Percentiles rank a stretch among this genome's conserved stretches.
These are phyloP conservation scores for Mantis religiosa DNA, from an alignment of 2,888 invertebrate species.

Conservation along the genomic window DNA sequence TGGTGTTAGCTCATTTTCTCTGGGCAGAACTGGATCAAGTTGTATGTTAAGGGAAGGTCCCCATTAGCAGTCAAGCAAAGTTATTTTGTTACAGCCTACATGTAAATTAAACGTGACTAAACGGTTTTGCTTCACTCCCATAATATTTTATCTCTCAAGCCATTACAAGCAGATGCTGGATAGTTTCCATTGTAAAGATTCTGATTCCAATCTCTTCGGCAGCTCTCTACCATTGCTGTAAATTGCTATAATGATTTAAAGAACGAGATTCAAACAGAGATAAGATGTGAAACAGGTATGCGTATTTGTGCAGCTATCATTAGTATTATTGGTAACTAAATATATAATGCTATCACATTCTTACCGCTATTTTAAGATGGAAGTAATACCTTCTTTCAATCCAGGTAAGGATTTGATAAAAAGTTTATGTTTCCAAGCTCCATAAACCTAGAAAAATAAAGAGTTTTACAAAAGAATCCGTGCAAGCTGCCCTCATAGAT, in stretches of 20 bases:
- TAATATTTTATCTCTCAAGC: background rate
- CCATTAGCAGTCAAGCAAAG: background rate
- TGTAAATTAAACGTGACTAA: background rate
- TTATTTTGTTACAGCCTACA: background rate
- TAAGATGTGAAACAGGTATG: background rate
- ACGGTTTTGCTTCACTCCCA: background rate
- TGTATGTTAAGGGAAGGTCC: background rate
- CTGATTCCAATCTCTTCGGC: background rate
- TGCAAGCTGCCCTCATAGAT: no score
- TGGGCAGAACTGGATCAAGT: background rate
- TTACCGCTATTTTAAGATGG: no score
- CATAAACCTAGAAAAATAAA: no score
- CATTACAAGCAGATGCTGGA: background rate
- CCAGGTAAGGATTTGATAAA: no score
- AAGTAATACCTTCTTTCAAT: no score
- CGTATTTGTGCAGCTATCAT: no score
- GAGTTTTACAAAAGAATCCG: no score
- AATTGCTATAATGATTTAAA: background rate
- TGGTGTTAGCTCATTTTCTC: background rate
- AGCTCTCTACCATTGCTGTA: background rate
- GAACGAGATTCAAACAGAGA: background rate
- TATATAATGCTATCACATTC: no score
- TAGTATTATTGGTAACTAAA: no score
- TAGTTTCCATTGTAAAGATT: background rate
- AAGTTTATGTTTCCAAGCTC: no score